phyloP scores from a whole-genome alignment of 2,113 vertebrate genomes.

The Myiozetetes cayanensis region DNA sequence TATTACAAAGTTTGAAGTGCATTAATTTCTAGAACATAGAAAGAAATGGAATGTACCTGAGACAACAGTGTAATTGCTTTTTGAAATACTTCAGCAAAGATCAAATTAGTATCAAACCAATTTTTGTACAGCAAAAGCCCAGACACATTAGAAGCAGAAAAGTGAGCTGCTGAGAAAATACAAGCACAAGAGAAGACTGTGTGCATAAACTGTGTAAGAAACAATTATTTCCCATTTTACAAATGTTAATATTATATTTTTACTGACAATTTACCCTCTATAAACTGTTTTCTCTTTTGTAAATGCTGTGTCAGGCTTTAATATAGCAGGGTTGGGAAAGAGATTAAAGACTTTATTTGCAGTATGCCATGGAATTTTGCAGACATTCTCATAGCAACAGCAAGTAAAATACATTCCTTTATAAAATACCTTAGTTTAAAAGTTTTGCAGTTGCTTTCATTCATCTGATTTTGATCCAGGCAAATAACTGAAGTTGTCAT shows the following conservation, averaged over 20 bases:
- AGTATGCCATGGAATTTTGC: neutral
- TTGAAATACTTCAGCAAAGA: neutral
- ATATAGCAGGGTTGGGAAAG: neutral
- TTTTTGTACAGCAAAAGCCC: neutral
- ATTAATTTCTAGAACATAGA: neutral
- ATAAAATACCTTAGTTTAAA: neutral
- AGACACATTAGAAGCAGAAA: neutral
- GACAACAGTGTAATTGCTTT: neutral
- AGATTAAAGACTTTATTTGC: neutral
- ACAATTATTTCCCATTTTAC: neutral
- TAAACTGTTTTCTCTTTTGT: neutral
- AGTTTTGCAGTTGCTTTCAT: neutral
- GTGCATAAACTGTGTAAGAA: neutral
- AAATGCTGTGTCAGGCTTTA: neutral
- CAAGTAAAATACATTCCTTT: neutral
- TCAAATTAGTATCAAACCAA: neutral
- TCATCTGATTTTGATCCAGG: neutral
- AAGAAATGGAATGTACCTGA: neutral
- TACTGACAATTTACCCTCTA: neutral
- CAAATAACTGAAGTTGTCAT: neutral
- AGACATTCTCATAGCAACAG: neutral
- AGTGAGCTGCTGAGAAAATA: neutral
- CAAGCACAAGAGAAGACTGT: neutral
- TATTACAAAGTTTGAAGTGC: accelerated
- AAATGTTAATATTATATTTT: neutral